Evolutionary conservation across 2,113 vertebrate species (phyloP).

Genomic region (Protomyctophum bolini): DNA sequence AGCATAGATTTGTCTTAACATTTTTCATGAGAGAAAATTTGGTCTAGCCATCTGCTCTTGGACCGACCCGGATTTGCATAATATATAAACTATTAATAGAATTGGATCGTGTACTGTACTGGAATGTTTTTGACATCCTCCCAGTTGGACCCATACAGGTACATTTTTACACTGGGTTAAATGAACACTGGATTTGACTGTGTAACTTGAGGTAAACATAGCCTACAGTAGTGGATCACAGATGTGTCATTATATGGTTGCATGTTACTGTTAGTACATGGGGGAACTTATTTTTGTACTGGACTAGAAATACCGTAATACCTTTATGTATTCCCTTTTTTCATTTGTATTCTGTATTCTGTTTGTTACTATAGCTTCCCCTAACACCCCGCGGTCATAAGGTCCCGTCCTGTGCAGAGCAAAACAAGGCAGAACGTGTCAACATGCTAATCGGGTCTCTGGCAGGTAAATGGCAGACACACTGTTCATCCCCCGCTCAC

Average conservation of each 20-base stretch:
- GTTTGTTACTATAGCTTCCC: neutral
- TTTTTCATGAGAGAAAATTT: too few species aligned
- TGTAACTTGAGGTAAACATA: slow-evolving; percentile 11
- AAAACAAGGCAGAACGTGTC: slow-evolving; percentile 47
- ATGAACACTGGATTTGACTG: too few species aligned
- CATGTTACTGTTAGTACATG: slow-evolving; percentile 28
- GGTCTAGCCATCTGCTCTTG: neutral
- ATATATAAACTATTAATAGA: too few species aligned
- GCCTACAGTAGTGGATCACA: slow-evolving; percentile 56
- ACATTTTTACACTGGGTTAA: too few species aligned
- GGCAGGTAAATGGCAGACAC: slow-evolving; percentile 33
- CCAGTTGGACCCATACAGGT: too few species aligned
- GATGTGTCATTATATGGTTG: slow-evolving; percentile 56
- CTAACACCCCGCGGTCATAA: neutral
- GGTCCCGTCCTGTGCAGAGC: slow-evolving; percentile 36
- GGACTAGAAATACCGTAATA: slow-evolving; percentile 3
- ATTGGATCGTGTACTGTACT: too few species aligned
- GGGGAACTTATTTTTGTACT: slow-evolving; percentile 9
- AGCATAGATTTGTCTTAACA: neutral
- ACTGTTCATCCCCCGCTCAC: slow-evolving; percentile 23
- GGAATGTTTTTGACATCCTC: too few species aligned
- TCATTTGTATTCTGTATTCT: neutral
- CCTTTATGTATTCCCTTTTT: neutral
- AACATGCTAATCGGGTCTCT: slow-evolving; percentile 52
- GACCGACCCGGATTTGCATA: neutral